Evolutionary conservation across 2,888 invertebrate species (phyloP).

Genomic region (Xanthorhoe designata): DNA sequence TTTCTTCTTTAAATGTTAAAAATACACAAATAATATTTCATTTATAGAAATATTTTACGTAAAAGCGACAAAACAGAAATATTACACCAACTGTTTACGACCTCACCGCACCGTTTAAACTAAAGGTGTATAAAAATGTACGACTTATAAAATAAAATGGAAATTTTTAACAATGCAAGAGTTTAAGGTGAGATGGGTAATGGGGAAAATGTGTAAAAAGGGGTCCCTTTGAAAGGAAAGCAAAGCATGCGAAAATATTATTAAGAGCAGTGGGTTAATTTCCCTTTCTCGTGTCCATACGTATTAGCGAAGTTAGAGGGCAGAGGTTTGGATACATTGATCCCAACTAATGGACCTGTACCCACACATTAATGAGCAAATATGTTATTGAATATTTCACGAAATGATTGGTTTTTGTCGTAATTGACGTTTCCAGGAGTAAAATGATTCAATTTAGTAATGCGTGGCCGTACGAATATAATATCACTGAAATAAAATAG

Average conservation of each 20-base stretch:
- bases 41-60: slow-evolving; percentile 5
- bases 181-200: slow-evolving; percentile 55
- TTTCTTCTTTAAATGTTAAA: no score
- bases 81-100: slow-evolving; percentile 10
- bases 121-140: slow-evolving; percentile 45
- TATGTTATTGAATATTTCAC: slow-evolving; percentile 18
- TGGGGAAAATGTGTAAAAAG: slow-evolving; percentile 69
- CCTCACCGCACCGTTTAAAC: slow-evolving; percentile 16
- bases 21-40: background rate
- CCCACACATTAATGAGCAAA: slow-evolving; percentile 40
- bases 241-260: slow-evolving; percentile 83
- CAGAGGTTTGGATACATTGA: slow-evolving; percentile 53
- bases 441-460: background rate
- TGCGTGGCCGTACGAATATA: background rate
- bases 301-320: slow-evolving; percentile 73
- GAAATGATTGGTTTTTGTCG: background rate
- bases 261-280: slow-evolving; percentile 83
- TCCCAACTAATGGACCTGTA: slow-evolving; percentile 56
- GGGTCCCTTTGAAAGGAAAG: slow-evolving; percentile 78
- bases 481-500: background rate
- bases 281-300: slow-evolving; percentile 78
- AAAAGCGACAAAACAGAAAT: slow-evolving; percentile 7
- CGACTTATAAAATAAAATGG: slow-evolving; percentile 52
- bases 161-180: slow-evolving; percentile 60
- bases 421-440: background rate